Evolutionary conservation across 2,113 vertebrate genomes (phyloP).

Genomic region (Dissostichus mawsoni): DNA sequence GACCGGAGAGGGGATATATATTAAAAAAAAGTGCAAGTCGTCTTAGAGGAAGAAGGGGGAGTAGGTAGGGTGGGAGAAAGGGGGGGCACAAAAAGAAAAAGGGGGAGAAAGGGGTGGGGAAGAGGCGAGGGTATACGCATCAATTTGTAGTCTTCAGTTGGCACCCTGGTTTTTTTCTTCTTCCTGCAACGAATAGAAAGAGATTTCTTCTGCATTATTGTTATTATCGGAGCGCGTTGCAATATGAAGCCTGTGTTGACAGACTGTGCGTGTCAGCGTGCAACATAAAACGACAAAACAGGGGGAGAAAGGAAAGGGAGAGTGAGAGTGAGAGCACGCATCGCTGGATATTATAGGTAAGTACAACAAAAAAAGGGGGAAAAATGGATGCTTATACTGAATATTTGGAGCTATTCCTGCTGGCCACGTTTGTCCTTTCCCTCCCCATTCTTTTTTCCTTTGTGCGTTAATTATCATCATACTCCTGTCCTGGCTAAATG

Average conservation of each 20-base stretch:
- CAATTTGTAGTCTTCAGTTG: conserved; percentile 86
- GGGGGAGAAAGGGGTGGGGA: conserved; percentile 77
- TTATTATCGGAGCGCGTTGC: conserved; percentile 72
- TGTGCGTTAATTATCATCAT: conserved; percentile 75
- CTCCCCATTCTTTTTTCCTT: conserved; percentile 64
- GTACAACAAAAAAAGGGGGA: conserved; percentile 57
- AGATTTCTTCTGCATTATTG: conserved; percentile 79
- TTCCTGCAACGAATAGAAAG: conserved; percentile 74
- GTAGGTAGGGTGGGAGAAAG: conserved; percentile 61
- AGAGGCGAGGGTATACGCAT: conserved; percentile 83
- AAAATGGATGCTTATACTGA: conserved; percentile 82
- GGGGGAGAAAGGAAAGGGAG: conserved; percentile 69
- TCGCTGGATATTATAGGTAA: conserved; percentile 86
- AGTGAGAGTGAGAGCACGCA: conserved; percentile 79
- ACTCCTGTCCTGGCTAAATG: conserved; percentile 67
- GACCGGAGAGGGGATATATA: conserved; percentile 66
- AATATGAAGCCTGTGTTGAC: conserved; percentile 78
- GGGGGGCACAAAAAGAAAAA: conserved; percentile 55
- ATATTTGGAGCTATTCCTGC: conserved; percentile 68
- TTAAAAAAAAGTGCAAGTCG: conserved; percentile 79
- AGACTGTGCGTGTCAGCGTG: conserved; percentile 79
- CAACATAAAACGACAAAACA: conserved; percentile 77
- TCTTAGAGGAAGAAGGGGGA: conserved; percentile 79
- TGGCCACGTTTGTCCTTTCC: conserved; percentile 76
- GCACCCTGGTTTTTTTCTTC: conserved; percentile 73